A percentile compares a stretch with the other conserved stretches of the same genome.
phyloP scores from a whole-genome alignment of 2,113 vertebrate genomes.

The Seriola quinqueradiata region DNA sequence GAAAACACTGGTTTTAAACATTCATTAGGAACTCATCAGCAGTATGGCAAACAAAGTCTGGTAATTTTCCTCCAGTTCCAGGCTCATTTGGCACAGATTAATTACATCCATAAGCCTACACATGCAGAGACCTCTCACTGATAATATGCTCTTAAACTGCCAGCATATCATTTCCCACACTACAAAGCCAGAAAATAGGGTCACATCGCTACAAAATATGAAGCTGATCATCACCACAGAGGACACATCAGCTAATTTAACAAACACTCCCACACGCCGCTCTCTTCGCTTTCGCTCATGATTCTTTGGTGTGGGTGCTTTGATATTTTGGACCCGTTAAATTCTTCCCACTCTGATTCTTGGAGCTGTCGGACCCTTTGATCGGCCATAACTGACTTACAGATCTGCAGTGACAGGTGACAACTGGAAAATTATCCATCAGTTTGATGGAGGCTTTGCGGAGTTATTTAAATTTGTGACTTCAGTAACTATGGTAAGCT shows the following conservation, averaged over 20 bases:
- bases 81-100: neutral
- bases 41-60: neutral
- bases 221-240: neutral
- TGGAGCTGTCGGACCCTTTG: neutral
- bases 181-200: neutral
- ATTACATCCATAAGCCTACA: neutral
- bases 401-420: no score
- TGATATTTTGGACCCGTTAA: neutral
- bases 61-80: neutral
- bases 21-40: neutral
- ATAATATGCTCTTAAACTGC: neutral
- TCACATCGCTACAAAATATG: neutral
- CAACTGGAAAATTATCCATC: no score
- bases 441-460: no score
- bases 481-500: no score
- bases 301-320: neutral
- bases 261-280: neutral
- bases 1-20: neutral
- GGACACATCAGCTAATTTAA: neutral
- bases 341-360: neutral
- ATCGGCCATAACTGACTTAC: no score
- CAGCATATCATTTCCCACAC: neutral
- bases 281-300: neutral
- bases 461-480: no score
- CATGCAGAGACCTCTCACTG: neutral